Base-by-base conservation (phyloP, 2,888 invertebrate genomes). In the Lasioglossum vierecki region DNA sequence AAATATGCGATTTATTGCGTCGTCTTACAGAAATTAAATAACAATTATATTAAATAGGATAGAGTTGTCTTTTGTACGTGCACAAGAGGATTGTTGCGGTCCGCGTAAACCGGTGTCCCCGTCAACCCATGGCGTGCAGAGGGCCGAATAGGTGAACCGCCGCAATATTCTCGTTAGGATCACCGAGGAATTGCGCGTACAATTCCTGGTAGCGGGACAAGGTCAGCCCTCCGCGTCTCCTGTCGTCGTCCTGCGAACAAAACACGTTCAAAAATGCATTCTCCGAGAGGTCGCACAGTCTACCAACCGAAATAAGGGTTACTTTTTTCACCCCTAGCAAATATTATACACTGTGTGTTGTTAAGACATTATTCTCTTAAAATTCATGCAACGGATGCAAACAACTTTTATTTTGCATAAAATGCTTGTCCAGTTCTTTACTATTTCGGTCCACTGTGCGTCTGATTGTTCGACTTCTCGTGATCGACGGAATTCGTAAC, bases 141-240 rank as follows among this genome's bases (percentile, higher is more conserved):
- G 98, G 98, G 71, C 98, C 98, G 94, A 98, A 98, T 26, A 98
- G 96, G 92, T 97, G 97, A 77, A 97, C 97, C 63, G 97, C 97
- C 84, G 96, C 96, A 92, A 97, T 97, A 91, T 96, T 96, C 82
- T 97, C 97, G 89, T 96, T 96, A 60, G 96, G 96, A 94, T 98
- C 97, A 41, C 98, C 97, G 85, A 98, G 96, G 95, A 97, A 98
- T 94, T 97, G 97, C 0, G 98, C 97, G 94, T 98, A 98, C 4
- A 98, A 96, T 94, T 98, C 98, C 94, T 98, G 97, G 94, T 98
- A 98, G 93, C 98, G 96, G 8, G 97, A 96, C 83, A 98, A 94
- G 4, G 97, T 97, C 73, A 98, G 95, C 6, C 98, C 98, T 44
- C 98, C 98, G 92, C 96, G 96, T 95, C 97, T 96, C 93, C 97